Percentiles rank a stretch among this genome's conserved stretches.
phyloP scores from a whole-genome alignment of 23 tunicate species.

The Trididemnum nubilum region DNA sequence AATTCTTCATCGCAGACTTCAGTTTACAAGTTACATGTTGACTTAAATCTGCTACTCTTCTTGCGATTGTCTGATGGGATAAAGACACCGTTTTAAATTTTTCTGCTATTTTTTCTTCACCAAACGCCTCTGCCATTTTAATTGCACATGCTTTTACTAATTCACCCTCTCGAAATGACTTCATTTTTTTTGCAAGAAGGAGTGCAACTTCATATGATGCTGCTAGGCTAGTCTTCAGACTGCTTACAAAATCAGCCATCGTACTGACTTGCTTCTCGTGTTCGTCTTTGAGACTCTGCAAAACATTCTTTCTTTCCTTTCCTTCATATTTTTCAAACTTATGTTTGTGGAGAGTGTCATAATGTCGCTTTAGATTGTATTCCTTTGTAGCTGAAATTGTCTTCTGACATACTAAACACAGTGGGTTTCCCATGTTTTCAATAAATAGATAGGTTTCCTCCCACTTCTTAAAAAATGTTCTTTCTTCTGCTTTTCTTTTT shows the following conservation, averaged over 20 bases:
- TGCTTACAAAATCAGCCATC: constrained; percentile 34
- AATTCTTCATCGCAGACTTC: constrained; percentile 12
- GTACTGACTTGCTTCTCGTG: constrained; percentile 19
- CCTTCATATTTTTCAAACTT: constrained; percentile 35
- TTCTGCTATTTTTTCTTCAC: constrained; percentile 35
- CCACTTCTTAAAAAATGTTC: constrained; percentile 2
- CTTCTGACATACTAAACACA: constrained; percentile 9
- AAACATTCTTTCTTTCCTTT: constrained; percentile 24
- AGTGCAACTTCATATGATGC: constrained; percentile 51
- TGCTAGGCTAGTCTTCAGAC: constrained; percentile 15
- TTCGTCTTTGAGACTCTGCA: constrained; percentile 35
- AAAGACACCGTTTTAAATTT: constrained; percentile 38
- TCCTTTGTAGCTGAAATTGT: constrained; percentile 39
- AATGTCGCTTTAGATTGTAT: constrained; percentile 72
- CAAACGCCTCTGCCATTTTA: constrained; percentile 46
- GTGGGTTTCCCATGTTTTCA: constrained; percentile 11
- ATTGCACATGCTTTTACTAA: constrained; percentile 46
- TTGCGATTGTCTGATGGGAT: constrained; percentile 53
- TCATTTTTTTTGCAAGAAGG: constrained; percentile 26
- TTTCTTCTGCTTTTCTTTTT: constrained; percentile 31
- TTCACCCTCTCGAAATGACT: constrained; percentile 46
- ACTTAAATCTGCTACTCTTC: constrained; percentile 32
- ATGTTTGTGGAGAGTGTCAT: constrained; percentile 46
- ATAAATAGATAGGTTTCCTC: constrained; percentile 6
- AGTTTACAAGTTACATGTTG: constrained; percentile 27